Evolutionary conservation across 1,140 invertebrate species (phyloP).

Genomic region (Paralvinella palmiformis): DNA sequence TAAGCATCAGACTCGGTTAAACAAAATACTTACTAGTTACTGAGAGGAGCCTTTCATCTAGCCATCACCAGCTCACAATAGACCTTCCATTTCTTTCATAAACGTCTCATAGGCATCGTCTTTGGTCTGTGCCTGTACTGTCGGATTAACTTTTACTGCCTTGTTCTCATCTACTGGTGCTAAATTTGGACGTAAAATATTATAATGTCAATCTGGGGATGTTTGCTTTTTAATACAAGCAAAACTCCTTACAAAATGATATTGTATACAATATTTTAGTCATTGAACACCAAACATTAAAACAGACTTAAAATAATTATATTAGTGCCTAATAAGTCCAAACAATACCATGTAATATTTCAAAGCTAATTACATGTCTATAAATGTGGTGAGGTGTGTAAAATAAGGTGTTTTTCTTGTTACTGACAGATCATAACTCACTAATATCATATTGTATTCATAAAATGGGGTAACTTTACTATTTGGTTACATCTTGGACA

Average conservation of each 20-base stretch:
- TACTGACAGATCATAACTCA: too few relatives aligned
- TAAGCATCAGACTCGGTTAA: too few relatives aligned
- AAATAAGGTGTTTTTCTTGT: too few relatives aligned
- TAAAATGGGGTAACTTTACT: too few relatives aligned
- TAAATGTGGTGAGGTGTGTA: too few relatives aligned
- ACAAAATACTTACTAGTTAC: too few relatives aligned
- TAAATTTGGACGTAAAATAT: constrained; percentile 15
- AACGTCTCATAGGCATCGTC: constrained; percentile 97
- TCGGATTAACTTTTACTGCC: constrained; percentile 12
- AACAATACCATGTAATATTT: too few relatives aligned
- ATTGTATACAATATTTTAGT: background rate
- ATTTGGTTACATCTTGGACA: too few relatives aligned
- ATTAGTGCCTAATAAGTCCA: background rate
- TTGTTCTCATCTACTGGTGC: constrained; percentile 38
- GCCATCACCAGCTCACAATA: constrained; percentile 72
- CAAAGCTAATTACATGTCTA: too few relatives aligned
- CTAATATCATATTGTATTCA: too few relatives aligned
- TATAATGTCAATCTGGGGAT: background rate
- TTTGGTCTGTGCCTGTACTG: constrained; percentile 68
- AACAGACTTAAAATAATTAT: background rate
- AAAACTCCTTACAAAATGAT: background rate
- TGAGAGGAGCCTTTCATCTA: too few relatives aligned
- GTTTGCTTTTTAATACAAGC: background rate
- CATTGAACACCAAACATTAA: background rate
- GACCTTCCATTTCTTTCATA: constrained; percentile 95